phyloP scores from a whole-genome alignment of 1,140 invertebrate genomes.

The Pseudomyrmex sp. region DNA sequence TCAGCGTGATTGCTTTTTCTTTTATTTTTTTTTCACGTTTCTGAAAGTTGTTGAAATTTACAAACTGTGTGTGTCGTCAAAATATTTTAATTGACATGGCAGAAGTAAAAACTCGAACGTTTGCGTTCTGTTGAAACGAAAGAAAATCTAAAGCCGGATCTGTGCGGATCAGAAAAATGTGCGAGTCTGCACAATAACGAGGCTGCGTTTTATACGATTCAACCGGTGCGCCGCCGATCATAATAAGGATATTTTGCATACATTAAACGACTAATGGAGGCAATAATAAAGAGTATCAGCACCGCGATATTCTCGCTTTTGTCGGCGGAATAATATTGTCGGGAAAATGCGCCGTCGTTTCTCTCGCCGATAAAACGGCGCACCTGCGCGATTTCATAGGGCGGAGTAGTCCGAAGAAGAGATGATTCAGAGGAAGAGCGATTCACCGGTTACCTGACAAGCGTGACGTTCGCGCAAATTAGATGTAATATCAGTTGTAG shows the following conservation, averaged over 20 bases:
- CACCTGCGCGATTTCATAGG: constrained; percentile 58
- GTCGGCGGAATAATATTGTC: constrained; percentile 63
- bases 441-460: constrained; percentile 43
- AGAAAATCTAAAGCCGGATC: not conserved
- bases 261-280: constrained; percentile 81
- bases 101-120: not conserved
- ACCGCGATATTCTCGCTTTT: constrained; percentile 65
- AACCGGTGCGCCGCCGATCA: constrained; percentile 51
- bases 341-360: constrained; percentile 45
- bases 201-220: constrained; percentile 68
- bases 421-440: constrained; percentile 29
- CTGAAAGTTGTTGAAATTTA: not conserved
- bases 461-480: constrained; percentile 55
- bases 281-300: constrained; percentile 71
- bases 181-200: constrained; percentile 53
- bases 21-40: not conserved
- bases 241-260: constrained; percentile 85
- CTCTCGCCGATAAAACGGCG: constrained; percentile 1
- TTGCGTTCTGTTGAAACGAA: not conserved
- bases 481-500: constrained; percentile 45
- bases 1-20: not conserved
- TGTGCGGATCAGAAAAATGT: not conserved
- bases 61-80: too few species aligned
- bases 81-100: too few species aligned
- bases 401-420: constrained; percentile 17